Conservation (phyloP, 1,140 invertebrate genomes). For the Teleopsis dalmanni region DNA sequence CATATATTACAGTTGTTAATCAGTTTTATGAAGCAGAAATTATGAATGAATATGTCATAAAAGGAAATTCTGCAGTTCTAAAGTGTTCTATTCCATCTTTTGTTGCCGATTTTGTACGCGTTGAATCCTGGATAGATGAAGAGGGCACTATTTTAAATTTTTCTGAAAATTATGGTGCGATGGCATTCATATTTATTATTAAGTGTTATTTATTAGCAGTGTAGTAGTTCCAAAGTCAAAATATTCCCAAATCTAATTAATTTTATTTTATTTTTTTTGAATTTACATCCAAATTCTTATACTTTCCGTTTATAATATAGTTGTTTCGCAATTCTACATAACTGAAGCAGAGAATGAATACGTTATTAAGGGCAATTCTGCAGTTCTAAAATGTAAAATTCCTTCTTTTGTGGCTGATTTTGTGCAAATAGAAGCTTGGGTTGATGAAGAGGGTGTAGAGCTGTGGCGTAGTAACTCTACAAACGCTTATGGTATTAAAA, state of each 20-base stretch:
- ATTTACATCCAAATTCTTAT: background rate
- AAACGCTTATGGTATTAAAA: slow-evolving; percentile 50
- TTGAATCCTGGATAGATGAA: slow-evolving; percentile 68
- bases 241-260: background rate
- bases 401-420: slow-evolving; percentile 91
- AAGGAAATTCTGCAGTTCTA: slow-evolving; percentile 68
- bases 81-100: slow-evolving; percentile 75
- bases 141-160: slow-evolving; percentile 52
- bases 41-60: slow-evolving; percentile 70
- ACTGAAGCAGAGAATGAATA: slow-evolving; percentile 90
- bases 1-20: slow-evolving; percentile 60
- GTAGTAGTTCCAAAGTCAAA: background rate
- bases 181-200: background rate
- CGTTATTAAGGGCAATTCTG: slow-evolving; percentile 84
- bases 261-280: slow-evolving; percentile 3
- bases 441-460: slow-evolving; percentile 65
- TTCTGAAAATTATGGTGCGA: slow-evolving; percentile 54
- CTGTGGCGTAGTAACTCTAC: slow-evolving; percentile 55
- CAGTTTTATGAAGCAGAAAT: slow-evolving; percentile 75
- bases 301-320: slow-evolving; percentile 46
- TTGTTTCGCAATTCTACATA: slow-evolving; percentile 79
- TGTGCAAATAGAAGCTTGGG: slow-evolving; percentile 78
- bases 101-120: slow-evolving; percentile 71
- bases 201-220: background rate
- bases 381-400: slow-evolving; percentile 88